These are phyloP conservation scores for Papilio protenor DNA, from an alignment of 2,888 invertebrate genomes.

Conservation along the genomic window DNA sequence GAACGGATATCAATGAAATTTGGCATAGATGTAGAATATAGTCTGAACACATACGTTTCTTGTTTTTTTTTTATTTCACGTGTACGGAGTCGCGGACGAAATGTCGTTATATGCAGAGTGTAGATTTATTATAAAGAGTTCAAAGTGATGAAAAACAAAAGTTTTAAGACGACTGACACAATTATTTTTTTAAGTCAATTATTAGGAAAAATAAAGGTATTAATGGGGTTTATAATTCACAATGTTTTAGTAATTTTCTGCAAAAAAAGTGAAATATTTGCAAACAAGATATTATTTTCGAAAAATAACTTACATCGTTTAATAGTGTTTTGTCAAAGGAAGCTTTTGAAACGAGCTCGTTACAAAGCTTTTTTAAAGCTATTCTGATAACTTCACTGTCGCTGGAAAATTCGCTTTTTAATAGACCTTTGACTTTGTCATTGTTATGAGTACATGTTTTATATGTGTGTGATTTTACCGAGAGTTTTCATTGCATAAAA, in stretches of 20 bases:
- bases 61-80: no score
- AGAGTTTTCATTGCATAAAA: neutral
- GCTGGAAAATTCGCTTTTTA: constrained; percentile 15
- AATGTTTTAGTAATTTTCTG: neutral
- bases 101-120: no score
- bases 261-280: neutral
- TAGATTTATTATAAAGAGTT: no score
- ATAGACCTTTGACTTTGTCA: neutral
- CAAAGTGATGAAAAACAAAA: no score
- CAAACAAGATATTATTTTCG: neutral
- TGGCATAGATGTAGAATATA: no score
- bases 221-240: neutral
- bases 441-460: constrained; percentile 4
- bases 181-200: no score
- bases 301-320: constrained; percentile 20
- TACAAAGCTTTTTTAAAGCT: constrained; percentile 24
- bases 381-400: constrained; percentile 16
- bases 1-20: no score
- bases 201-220: no score
- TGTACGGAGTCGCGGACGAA: no score
- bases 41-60: no score
- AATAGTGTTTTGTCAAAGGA: constrained; percentile 9
- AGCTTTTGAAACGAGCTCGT: constrained; percentile 20
- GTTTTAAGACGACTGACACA: no score
- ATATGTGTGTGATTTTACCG: neutral